Base-by-base conservation (phyloP, 2,888 invertebrate genomes). In the Cheilosia scutellata region DNA sequence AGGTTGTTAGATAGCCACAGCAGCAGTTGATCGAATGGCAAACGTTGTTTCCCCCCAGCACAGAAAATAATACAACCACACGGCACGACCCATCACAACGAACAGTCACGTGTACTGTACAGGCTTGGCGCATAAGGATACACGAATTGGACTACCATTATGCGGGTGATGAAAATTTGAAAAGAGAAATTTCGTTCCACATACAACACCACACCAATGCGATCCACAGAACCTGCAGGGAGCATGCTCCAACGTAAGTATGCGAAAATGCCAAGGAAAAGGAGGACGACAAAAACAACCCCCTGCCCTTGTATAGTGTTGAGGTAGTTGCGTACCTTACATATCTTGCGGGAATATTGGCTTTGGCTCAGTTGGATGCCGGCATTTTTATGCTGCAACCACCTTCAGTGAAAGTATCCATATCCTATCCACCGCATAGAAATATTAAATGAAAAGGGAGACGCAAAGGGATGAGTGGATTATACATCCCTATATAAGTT, bases 181-280 rank as follows among this genome's bases (percentile, higher is more conserved):
- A 16, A 66, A 55, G 37, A 27, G 57, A 57, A 57, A 31, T 57
- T 47, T 55, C 29, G n/a, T 79, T 79, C 79, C 79, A 86, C 82
- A 37, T 20, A 20, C 37, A 37, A 37, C 37, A 37, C 11, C 11
- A 37, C 2, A 75, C 63, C 37, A 42, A 58, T 82, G 31, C 42
- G 62, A 53, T 78, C 78, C 77, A 82, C 76, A 65, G 37, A 20
- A 20, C 20, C 20, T 20, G 42, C 16, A 58, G 6, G 6, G 86
- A 77, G 82, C 86, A 86, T 86, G 86, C 86, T 82, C 82, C 53
- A 71, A 47, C 47, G 65, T 58, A 53, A 66, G 25, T 80, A 44
- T 57, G 68, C 76, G 82, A 77, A 82, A 66, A 53, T 71, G 57
- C 5, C 11, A 37, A 5, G 2, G 29, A 65, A 83, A 80, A 44